Base-by-base conservation (phyloP, 92 coral and sea anemone genomes). In the Siderastrea siderea region DNA sequence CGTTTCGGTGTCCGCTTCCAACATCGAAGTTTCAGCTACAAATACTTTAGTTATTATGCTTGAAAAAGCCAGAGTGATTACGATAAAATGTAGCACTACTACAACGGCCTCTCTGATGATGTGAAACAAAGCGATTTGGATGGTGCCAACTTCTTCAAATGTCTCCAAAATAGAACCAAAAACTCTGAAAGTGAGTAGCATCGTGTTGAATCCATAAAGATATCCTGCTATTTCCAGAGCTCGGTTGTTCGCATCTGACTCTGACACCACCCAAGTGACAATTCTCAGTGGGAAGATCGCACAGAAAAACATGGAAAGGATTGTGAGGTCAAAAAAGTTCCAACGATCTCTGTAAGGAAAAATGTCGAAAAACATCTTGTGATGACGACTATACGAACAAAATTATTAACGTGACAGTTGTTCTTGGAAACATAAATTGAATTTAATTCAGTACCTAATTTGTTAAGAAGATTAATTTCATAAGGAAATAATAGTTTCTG, bases 291-390 rank as follows among this genome's bases (percentile, higher is more conserved):
- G 67, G 3, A 86, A n/a, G 2, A 69, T 47, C 12, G 62, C 71
- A 47, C 48, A 51, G 53, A 48, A 72, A 72, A 66, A 86, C 13
- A 79, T 82, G 49, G 78, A 4, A 51, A 86, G 63, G 44, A 76
- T 45, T 7, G 51, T 0, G 49, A 70, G 50, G 47, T 86, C 90
- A 55, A 86, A 70, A 38, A 46, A 14, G 73, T 86, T 86, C 90
- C 90, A 86, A 1, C 50, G 85, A 67, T 86, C 85, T 13, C 90
- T 86, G 49, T 48, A 83, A 77, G 61, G n/a, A 57, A 71, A 71
- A 52, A 52, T 52, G 38, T 26, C 38, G 38, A 26, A 26, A 26
- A 26, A 26, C 38, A 26, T 26, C 38, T 26, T 26, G 38, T 26
- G 38, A 26, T 26, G 38, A 26, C 38, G 0, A 26, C 38, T 26